Conservation (phyloP, 35 echinoderm and acorn worm species). For the Lytechinus variegatus region DNA sequence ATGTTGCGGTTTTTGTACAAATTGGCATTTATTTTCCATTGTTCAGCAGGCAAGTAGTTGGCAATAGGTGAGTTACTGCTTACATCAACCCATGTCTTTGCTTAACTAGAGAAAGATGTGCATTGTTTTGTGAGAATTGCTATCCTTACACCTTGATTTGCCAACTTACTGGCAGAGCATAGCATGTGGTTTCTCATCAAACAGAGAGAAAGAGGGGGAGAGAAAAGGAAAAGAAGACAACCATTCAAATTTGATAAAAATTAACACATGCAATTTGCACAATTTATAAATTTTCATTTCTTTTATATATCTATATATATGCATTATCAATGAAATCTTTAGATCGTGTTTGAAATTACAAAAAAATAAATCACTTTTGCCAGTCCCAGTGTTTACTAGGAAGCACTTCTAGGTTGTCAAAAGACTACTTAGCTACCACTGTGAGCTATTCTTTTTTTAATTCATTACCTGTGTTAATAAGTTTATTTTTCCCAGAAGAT, state of each 20-base stretch:
- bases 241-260: constrained; percentile 24
- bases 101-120: background rate
- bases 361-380: constrained; percentile 7
- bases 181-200: constrained; percentile 7
- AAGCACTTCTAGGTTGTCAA: constrained; percentile 12
- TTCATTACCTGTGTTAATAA: constrained; percentile 13
- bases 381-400: constrained; percentile 32
- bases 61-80: constrained; percentile 20
- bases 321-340: constrained; percentile 38
- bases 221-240: background rate
- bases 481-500: constrained; percentile 33
- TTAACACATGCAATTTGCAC: constrained; percentile 50
- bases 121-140: constrained; percentile 7
- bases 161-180: constrained; percentile 29
- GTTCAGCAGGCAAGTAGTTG: constrained; percentile 26
- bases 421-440: constrained; percentile 23
- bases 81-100: background rate
- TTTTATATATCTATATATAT: constrained; percentile 47
- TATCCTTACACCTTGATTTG: constrained; percentile 42
- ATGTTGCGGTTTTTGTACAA: constrained; percentile 23
- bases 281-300: constrained; percentile 43
- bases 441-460: background rate
- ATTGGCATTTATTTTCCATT: constrained; percentile 28
- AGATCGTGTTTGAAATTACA: constrained; percentile 5
- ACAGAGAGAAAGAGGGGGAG: background rate